phyloP scores from a whole-genome alignment of 2,113 vertebrate species.

The Bubo bubo region DNA sequence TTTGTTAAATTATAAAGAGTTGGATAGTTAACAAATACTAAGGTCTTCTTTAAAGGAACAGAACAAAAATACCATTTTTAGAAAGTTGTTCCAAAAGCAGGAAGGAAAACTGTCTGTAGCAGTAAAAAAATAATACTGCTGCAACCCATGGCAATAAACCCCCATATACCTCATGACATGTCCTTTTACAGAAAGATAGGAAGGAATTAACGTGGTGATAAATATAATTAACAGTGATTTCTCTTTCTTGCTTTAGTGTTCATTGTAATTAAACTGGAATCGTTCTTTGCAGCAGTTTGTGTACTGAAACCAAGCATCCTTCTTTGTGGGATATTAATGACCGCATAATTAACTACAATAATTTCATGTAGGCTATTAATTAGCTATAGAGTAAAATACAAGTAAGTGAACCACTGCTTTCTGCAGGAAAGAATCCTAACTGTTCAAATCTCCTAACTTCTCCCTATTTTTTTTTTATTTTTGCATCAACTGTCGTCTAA shows the following conservation, averaged over 20 bases:
- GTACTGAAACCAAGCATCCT: background rate
- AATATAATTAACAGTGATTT: background rate
- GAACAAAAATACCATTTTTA: background rate
- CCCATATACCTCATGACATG: background rate
- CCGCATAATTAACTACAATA: background rate
- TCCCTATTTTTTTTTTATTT: background rate
- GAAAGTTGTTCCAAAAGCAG: background rate
- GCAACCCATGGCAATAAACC: background rate
- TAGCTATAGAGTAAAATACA: background rate
- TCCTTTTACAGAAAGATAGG: background rate
- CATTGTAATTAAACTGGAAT: background rate
- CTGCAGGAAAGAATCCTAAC: background rate
- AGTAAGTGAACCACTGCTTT: background rate
- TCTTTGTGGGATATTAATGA: conserved; percentile 25
- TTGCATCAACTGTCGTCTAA: background rate
- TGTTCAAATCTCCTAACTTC: background rate
- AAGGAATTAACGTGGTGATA: background rate
- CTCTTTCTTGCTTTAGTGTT: background rate
- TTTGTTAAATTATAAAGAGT: background rate
- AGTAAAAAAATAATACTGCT: background rate
- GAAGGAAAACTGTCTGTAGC: background rate
- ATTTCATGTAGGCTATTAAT: conserved; percentile 28
- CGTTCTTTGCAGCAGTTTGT: background rate
- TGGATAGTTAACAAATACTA: background rate
- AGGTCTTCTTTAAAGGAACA: background rate